A percentile compares a stretch with the other conserved stretches of the same genome.
These are phyloP conservation scores for Mellilla xanthometata DNA, from an alignment of 2,888 invertebrate species.

Conservation along the genomic window DNA sequence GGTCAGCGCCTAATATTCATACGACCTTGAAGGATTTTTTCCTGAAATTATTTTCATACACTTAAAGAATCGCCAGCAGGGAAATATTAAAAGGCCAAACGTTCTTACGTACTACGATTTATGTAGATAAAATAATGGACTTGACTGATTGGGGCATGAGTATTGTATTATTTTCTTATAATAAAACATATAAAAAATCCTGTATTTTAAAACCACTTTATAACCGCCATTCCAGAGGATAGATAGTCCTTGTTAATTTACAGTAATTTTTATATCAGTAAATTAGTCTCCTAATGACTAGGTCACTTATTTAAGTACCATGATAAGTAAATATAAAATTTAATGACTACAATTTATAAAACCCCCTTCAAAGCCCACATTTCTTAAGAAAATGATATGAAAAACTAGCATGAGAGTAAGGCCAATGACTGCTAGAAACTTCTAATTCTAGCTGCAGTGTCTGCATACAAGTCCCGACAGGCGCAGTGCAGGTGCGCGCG, in stretches of 20 bases:
- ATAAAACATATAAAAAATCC: too few species aligned
- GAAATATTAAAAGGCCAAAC: slow-evolving; percentile 19
- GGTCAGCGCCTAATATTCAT: slow-evolving; percentile 58
- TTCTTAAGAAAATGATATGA: too few species aligned
- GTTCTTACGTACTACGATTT: slow-evolving; percentile 1
- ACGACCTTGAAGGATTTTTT: slow-evolving; percentile 59
- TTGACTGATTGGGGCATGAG: slow-evolving; percentile 13
- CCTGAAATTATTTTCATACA: slow-evolving; percentile 39
- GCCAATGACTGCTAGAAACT: background rate
- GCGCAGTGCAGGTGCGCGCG: slow-evolving; percentile 27
- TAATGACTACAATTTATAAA: too few species aligned
- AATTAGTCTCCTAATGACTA: too few species aligned
- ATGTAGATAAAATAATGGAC: slow-evolving; percentile 7
- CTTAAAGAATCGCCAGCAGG: slow-evolving; percentile 14
- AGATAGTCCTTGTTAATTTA: background rate
- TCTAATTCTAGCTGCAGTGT: background rate
- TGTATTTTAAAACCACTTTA: too few species aligned
- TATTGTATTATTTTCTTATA: too few species aligned
- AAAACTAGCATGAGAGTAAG: too few species aligned
- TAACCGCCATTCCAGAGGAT: background rate
- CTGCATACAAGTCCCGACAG: background rate
- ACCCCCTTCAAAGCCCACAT: too few species aligned
- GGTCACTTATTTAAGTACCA: too few species aligned
- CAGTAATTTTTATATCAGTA: too few species aligned
- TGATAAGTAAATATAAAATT: too few species aligned